Evolutionary conservation across 2,797 vertebrate genomes (phyloP).

Genomic region (Vultur gryphus): DNA sequence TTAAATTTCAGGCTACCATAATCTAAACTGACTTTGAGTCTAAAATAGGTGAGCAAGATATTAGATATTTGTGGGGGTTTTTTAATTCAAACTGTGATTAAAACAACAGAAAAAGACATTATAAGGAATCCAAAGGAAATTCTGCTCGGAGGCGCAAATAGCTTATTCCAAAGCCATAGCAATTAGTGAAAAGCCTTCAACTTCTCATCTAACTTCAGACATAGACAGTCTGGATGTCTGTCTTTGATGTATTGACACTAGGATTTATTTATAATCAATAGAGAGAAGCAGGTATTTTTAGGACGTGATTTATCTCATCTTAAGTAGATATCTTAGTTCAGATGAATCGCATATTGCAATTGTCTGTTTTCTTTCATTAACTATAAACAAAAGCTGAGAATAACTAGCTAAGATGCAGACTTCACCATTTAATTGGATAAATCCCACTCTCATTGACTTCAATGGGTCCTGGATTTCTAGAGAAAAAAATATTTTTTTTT

Average conservation of each 20-base stretch:
- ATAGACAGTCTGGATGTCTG: not conserved
- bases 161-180: not conserved
- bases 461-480: not conserved
- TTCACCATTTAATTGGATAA: not conserved
- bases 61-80: accelerated
- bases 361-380: not conserved
- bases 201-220: not conserved
- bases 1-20: not conserved
- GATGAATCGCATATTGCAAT: not conserved
- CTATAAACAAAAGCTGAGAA: not conserved
- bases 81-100: not conserved
- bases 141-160: not conserved
- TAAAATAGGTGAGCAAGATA: not conserved
- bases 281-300: not conserved
- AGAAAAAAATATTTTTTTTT: not conserved
- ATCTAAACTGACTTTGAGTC: not conserved
- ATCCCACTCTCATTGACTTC: not conserved
- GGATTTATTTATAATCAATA: constrained; percentile 9
- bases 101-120: not conserved
- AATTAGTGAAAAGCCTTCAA: not conserved
- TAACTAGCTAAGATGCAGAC: not conserved
- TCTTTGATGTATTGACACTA: not conserved
- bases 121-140: not conserved
- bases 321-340: not conserved
- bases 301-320: not conserved